These are phyloP conservation scores for Aegithalos caudatus DNA, from an alignment of 2,113 vertebrate genomes.

Conservation along the genomic window DNA sequence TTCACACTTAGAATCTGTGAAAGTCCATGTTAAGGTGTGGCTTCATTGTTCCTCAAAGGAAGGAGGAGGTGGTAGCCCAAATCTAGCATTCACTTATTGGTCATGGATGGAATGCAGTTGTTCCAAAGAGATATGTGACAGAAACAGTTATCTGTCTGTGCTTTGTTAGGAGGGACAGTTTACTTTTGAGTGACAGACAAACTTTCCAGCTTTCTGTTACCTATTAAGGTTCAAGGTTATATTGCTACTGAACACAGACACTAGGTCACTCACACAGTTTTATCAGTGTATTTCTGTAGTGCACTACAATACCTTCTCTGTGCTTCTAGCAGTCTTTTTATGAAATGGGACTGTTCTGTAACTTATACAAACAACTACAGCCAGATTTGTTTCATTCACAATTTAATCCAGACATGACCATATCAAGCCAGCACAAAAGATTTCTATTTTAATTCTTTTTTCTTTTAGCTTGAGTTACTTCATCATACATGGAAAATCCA, in stretches of 20 bases:
- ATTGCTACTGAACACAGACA: not conserved
- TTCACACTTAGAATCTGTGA: not conserved
- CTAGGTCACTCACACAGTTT: not conserved
- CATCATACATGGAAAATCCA: not conserved
- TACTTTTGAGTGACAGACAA: not conserved
- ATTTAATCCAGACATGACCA: not conserved
- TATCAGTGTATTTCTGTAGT: not conserved
- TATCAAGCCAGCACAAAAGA: not conserved
- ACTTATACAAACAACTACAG: not conserved
- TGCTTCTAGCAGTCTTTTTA: not conserved
- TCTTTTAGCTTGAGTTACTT: not conserved
- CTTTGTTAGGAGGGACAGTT: not conserved
- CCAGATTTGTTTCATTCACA: not conserved
- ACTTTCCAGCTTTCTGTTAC: not conserved
- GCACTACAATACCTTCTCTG: not conserved
- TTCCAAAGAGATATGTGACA: not conserved
- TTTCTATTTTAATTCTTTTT: not conserved
- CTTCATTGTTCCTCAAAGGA: not conserved
- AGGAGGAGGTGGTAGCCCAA: not conserved
- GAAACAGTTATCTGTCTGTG: not conserved
- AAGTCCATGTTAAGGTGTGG: not conserved
- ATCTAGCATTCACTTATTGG: not conserved
- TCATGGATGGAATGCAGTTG: not conserved
- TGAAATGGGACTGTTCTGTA: not conserved
- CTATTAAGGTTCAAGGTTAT: not conserved